Evolutionary conservation across 2,113 vertebrate species (phyloP).

Genomic region (Aldabrachelys gigantea): DNA sequence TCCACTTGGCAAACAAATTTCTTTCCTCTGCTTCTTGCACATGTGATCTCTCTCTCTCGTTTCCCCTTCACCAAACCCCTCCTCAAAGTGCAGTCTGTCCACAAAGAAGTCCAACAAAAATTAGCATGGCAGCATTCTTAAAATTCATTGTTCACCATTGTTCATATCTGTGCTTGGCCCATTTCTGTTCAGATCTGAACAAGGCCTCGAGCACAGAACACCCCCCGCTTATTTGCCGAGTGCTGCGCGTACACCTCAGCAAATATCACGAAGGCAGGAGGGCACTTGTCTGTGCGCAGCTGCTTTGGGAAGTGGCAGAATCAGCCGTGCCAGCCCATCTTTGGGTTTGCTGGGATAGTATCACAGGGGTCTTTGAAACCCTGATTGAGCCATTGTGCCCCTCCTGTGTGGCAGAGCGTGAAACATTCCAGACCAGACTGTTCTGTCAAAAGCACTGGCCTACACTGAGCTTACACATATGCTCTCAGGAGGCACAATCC

Average conservation of each 20-base stretch:
- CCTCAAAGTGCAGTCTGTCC: neutral
- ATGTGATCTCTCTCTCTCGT: fast-evolving
- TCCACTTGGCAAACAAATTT: neutral
- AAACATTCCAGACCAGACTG: fast-evolving
- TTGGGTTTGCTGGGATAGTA: neutral
- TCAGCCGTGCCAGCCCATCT: fast-evolving
- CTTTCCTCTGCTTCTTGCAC: neutral
- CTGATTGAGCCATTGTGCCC: neutral
- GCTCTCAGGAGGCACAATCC: neutral
- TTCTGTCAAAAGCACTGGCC: neutral
- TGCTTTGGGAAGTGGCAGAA: neutral
- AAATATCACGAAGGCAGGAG: neutral
- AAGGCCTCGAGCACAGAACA: fast-evolving
- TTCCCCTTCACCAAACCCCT: fast-evolving
- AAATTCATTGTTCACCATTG: neutral
- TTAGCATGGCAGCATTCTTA: fast-evolving
- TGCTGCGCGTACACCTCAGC: fast-evolving
- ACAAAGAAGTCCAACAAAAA: neutral
- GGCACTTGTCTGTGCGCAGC: neutral
- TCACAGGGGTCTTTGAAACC: neutral
- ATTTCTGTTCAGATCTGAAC: fast-evolving
- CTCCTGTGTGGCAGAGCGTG: neutral
- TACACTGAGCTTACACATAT: neutral
- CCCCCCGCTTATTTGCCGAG: neutral
- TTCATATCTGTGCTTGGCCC: fast-evolving